A percentile compares a stretch with the other conserved stretches of the same genome.
These are phyloP conservation scores for Nestor notabilis DNA, from an alignment of 2,113 vertebrate species.

Conservation along the genomic window DNA sequence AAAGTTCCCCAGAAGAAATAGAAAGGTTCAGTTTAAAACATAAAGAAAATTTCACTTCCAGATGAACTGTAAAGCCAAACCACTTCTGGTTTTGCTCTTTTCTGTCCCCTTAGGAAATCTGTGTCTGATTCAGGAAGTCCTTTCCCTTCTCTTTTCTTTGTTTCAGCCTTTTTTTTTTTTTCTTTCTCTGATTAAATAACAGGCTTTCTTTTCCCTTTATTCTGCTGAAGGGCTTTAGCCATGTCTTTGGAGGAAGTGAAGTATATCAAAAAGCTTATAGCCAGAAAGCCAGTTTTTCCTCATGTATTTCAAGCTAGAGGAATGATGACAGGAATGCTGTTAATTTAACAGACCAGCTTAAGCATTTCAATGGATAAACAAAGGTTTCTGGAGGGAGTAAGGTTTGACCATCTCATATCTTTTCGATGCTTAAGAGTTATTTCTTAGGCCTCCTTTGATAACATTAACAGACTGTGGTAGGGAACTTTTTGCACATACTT, in stretches of 20 bases:
- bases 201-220: background rate
- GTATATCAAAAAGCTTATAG: background rate
- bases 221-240: background rate
- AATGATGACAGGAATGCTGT: background rate
- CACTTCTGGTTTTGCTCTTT: constrained; percentile 2
- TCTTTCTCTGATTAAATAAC: constrained; percentile 2
- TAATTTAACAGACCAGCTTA: background rate
- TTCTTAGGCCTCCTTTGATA: background rate
- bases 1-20: background rate
- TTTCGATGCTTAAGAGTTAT: background rate
- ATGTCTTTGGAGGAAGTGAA: background rate
- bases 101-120: background rate
- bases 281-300: constrained; percentile 1
- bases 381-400: background rate
- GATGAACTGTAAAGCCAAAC: background rate
- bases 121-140: constrained; percentile 14
- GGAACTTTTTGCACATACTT: background rate
- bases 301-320: background rate
- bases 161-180: background rate
- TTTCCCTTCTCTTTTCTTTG: constrained; percentile 5
- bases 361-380: background rate
- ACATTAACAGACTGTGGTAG: background rate
- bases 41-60: background rate
- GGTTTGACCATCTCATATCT: background rate
- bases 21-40: background rate